phyloP scores from a whole-genome alignment of 2,888 invertebrate genomes.

The Mythimna albipuncta region DNA sequence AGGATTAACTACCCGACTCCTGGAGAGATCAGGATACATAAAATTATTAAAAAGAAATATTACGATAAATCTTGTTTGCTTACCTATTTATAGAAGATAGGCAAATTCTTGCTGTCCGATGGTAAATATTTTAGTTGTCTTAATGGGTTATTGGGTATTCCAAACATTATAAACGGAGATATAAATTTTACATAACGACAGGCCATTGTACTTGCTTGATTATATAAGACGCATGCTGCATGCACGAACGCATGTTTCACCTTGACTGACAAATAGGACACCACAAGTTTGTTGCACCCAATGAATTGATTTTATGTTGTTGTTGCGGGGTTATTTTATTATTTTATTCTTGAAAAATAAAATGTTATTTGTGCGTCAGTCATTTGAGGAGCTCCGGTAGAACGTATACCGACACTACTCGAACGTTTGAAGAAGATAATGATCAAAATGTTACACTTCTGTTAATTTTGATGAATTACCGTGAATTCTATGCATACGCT shows the following conservation, averaged over 20 bases:
- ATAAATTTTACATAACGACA: background rate
- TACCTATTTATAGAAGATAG: background rate
- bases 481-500: slow-evolving; percentile 10
- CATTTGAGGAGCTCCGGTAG: background rate
- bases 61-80: background rate
- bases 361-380: slow-evolving; percentile 4
- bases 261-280: slow-evolving; percentile 22
- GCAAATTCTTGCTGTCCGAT: background rate
- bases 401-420: background rate
- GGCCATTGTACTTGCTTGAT: slow-evolving; percentile 13
- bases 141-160: background rate
- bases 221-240: background rate
- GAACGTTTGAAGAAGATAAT: background rate
- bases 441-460: background rate
- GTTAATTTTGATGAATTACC: slow-evolving; percentile 7
- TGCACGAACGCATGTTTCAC: slow-evolving; percentile 21
- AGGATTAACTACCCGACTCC: background rate
- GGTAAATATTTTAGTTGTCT: background rate
- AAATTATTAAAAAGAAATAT: background rate
- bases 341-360: slow-evolving; percentile 2
- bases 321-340: background rate
- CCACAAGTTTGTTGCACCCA: slow-evolving; percentile 19
- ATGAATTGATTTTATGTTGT: background rate
- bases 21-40: background rate
- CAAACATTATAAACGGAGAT: background rate